Evolutionary conservation across 2,797 vertebrate genomes (phyloP).

Genomic region (Sylvilagus floridanus): DNA sequence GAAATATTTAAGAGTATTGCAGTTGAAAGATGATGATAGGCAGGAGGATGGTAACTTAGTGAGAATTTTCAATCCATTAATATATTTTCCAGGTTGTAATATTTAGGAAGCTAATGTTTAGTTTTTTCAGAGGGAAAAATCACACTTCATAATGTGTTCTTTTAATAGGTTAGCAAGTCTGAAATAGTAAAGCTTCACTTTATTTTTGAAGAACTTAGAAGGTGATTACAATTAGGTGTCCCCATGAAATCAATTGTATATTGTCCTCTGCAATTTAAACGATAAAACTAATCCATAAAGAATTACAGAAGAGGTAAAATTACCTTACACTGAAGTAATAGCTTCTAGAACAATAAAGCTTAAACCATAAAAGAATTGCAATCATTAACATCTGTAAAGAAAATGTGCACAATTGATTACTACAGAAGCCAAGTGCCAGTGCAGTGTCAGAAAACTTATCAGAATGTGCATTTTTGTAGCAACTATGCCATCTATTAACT

Average conservation of each 20-base stretch:
- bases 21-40: neutral
- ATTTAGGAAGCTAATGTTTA: neutral
- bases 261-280: neutral
- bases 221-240: neutral
- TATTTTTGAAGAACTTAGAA: neutral
- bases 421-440: neutral
- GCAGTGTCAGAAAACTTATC: neutral
- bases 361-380: neutral
- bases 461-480: neutral
- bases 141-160: neutral
- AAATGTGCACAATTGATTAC: neutral
- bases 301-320: neutral
- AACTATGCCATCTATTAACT: neutral
- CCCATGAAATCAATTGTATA: neutral
- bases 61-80: neutral
- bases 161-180: neutral
- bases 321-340: neutral
- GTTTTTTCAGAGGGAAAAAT: neutral
- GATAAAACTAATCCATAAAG: neutral
- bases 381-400: neutral
- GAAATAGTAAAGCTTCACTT: neutral
- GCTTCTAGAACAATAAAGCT: neutral
- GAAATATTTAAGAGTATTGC: neutral
- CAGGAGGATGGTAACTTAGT: neutral
- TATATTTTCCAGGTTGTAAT: neutral